Evolutionary conservation across 1,140 invertebrate genomes (phyloP), one percentile per base, ranked within the genome.

Genomic region (Parasteatoda tepidariorum): DNA sequence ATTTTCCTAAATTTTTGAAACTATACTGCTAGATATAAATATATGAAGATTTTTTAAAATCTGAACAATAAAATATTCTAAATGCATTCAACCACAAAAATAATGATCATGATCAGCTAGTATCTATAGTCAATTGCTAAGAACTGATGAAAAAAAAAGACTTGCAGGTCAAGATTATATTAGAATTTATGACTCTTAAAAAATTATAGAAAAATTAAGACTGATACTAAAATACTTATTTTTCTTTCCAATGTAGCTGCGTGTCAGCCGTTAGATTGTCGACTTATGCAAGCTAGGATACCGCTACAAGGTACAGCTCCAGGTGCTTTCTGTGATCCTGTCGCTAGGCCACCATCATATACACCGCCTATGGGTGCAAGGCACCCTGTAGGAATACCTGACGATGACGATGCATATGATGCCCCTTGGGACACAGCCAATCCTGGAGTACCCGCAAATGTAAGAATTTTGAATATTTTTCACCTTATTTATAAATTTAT

Each of bases 361-460:
- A 73, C 68, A 0, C 68, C 81, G 13, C 81, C 81, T 26, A 62
- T 66, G 57, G 81, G 81, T n/a, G 57, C 31, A 15, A 75, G 83
- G 28, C 73, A 84, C 33, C 83, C 82, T n/a, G 73, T 76, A n/a
- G 83, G 62, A 6, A 30, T 84, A 24, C 83, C 83, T 2, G 83
- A 84, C 5, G 83, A 84, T 33, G 83, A 84, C 24, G 83, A 84
- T 54, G 83, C 83, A 24, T 84, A 84, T 55, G 83, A 84, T 61
- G 83, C 83, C 9, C 83, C 83, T 9, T 84, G 83, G 83, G 83
- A 84, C 22, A 84, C 76, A 73, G 64, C 71, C 4, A 68, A 84
- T 61, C 78, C 78, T 18, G 68, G 64, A 84, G 31, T 55, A 24
- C 83, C 83, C 15, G 68, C 31, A 34, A 68, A 75, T 76, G 83